phyloP scores from a whole-genome alignment of 2,888 invertebrate species.

The Zonitis immaculata region DNA sequence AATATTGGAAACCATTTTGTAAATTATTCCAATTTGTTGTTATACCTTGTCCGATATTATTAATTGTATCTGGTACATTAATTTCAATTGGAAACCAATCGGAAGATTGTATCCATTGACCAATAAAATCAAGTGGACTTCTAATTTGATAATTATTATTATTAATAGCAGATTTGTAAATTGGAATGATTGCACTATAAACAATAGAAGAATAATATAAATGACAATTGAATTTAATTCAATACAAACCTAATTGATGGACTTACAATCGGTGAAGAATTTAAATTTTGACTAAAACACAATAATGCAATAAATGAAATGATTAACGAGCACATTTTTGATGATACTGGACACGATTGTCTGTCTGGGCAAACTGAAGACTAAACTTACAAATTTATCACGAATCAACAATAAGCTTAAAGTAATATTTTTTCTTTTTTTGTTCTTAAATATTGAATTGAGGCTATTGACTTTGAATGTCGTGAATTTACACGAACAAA shows the following conservation, averaged over 20 bases:
- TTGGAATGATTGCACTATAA: conserved; percentile 7
- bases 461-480: neutral
- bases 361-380: no score
- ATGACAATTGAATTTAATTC: no score
- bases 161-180: conserved; percentile 1
- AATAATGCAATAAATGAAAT: neutral
- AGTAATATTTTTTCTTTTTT: neutral
- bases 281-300: neutral
- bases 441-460: neutral
- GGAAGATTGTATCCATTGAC: conserved; percentile 52
- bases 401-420: no score
- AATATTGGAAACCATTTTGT: conserved; percentile 4
- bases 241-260: no score
- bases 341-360: no score
- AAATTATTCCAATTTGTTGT: conserved; percentile 11
- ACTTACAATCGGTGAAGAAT: neutral
- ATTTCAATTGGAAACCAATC: conserved; percentile 60
- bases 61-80: conserved; percentile 58
- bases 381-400: no score
- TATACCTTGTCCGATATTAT: conserved; percentile 32
- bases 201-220: no score
- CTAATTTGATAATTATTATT: conserved; percentile 15
- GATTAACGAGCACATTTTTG: neutral
- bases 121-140: conserved; percentile 37
- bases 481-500: neutral